These are phyloP conservation scores for Trachelus troglodyta DNA, from an alignment of 2,888 invertebrate genomes.

Conservation along the genomic window DNA sequence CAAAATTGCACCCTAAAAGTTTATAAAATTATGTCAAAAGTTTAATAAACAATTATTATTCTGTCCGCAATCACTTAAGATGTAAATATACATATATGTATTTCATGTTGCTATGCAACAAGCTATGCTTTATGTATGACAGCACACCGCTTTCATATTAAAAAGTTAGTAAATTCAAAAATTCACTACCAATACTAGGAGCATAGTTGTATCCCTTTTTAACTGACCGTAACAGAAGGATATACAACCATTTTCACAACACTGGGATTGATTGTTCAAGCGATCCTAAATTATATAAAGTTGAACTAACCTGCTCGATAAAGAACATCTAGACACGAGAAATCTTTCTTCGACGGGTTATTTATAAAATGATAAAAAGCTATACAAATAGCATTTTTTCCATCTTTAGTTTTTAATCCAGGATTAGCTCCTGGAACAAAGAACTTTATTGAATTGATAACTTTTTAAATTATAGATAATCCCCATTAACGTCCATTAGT, in stretches of 20 bases:
- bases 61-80: background rate
- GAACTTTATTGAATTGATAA: background rate
- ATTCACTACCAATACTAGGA: background rate
- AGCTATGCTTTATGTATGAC: background rate
- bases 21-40: background rate
- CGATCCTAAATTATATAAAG: background rate
- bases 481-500: background rate
- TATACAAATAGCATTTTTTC: conserved; percentile 40
- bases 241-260: background rate
- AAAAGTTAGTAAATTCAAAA: background rate
- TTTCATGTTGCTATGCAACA: background rate
- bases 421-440: conserved; percentile 38
- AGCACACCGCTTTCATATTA: background rate
- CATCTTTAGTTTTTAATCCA: conserved; percentile 28
- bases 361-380: conserved; percentile 33
- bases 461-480: background rate
- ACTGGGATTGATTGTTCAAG: background rate
- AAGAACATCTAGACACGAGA: conserved; percentile 34
- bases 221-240: background rate
- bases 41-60: background rate
- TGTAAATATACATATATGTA: background rate
- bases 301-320: conserved; percentile 16
- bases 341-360: conserved; percentile 8
- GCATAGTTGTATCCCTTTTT: background rate
- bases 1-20: conserved; percentile 31